Evolutionary conservation across 2,888 invertebrate genomes (phyloP), one percentile per base, ranked within the genome.

Genomic region (Cataglyphis albicans): DNA sequence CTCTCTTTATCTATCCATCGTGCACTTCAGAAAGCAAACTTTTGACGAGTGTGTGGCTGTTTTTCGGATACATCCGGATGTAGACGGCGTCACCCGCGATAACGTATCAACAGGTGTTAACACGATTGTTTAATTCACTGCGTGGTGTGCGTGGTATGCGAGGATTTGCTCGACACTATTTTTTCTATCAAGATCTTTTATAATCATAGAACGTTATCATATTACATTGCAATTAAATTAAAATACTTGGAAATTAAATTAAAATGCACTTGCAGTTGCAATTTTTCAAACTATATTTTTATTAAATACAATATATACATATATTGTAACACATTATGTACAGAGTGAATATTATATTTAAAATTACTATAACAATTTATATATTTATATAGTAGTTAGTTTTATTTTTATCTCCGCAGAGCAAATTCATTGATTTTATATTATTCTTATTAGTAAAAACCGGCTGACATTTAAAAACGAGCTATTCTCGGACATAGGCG

Each of bases 101-200:
- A 65, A 65, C 78, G 70, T 70, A 80, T 80, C 78, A 80, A 80
- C 78, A 80, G 78, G 78, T 80, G 78, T 70, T 80, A 59, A 80
- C 48, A 25, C 59, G 70, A 61, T 80, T 80, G 44, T 80, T 80
- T 80, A 80, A 80, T 80, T 61, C 59, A 25, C 59, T 25, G 15
- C 41, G 59, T 44, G 15, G 21, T 59, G 59, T 41, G 41, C 35
- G 21, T 44, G 15, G 21, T 59, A 70, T 41, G 41, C 35, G 21
- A 59, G 18, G 44, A 44, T 59, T 41, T 7, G 44, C 44, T 18
- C 21, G 59, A 35, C 70, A 25, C 15, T 70, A 68, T 32, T n/a
- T n/a, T 32, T 7, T 38, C n/a, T 59, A 9, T 68, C 10, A 44
- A 10, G 57, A 41, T 78, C 15, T 59, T 21, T 44, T 55, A 21